A percentile compares a stretch with the other conserved stretches of the same genome.
Evolutionary conservation across 2,888 invertebrate species (phyloP).

Genomic region (Lithodes maja): DNA sequence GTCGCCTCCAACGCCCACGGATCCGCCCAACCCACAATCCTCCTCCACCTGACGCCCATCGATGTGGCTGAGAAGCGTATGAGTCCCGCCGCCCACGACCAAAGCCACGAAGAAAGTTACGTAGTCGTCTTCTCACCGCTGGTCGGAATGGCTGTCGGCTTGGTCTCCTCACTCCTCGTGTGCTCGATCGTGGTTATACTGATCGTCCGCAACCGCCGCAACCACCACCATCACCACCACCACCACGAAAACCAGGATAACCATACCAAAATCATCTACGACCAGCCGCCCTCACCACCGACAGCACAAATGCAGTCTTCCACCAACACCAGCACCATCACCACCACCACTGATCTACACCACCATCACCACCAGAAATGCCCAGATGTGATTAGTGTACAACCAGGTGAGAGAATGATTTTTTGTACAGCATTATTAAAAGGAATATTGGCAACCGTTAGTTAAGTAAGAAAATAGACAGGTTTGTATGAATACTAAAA

Average conservation of each 20-base stretch:
- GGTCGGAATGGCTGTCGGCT: constrained; percentile 13
- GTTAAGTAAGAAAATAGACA: neutral
- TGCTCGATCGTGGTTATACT: constrained; percentile 1
- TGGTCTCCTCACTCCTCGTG: constrained; percentile 11
- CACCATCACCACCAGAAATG: neutral
- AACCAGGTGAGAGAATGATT: neutral
- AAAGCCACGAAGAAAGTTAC: neutral
- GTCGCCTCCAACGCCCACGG: constrained; percentile 53
- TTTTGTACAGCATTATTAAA: neutral
- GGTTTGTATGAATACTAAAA: no score
- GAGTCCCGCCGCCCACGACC: constrained; percentile 8
- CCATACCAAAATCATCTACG: constrained; percentile 24
- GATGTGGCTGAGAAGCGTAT: constrained; percentile 61
- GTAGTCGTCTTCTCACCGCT: constrained; percentile 8
- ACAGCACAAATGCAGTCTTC: neutral
- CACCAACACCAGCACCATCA: neutral
- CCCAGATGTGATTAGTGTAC: no score
- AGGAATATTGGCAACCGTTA: neutral
- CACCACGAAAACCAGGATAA: no score
- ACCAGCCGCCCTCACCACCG: constrained; percentile 1
- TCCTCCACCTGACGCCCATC: constrained; percentile 50
- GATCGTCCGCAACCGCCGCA: neutral
- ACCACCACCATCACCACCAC: neutral
- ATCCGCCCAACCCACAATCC: constrained; percentile 17
- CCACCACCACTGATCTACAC: neutral